phyloP scores from a whole-genome alignment of 2,888 invertebrate genomes.

The Phlogophora meticulosa region DNA sequence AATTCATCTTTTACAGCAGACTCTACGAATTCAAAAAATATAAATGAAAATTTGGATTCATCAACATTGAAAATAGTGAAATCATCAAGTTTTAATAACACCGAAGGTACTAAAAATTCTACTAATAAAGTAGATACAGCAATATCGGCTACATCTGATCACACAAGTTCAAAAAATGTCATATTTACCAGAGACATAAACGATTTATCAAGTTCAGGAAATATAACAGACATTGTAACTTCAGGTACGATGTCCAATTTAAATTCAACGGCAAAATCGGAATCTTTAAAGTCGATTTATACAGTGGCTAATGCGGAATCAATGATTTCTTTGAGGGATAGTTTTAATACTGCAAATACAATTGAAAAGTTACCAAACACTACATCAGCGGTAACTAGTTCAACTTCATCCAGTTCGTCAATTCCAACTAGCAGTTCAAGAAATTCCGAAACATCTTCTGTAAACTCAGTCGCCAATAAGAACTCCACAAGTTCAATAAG shows the following conservation, averaged over 20 bases:
- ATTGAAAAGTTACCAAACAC: conserved; percentile 48
- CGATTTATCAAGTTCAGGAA: conserved; percentile 22
- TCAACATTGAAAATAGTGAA: conserved; percentile 18
- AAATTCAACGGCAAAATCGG: conserved; percentile 48
- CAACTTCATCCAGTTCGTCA: conserved; percentile 32
- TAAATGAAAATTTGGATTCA: conserved; percentile 2
- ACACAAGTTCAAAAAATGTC: conserved; percentile 18
- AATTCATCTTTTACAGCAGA: conserved; percentile 27
- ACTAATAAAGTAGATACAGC: conserved; percentile 7
- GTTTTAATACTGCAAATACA: conserved; percentile 38
- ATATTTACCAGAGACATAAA: not conserved
- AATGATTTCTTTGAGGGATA: conserved; percentile 21
- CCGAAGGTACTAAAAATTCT: conserved; percentile 18
- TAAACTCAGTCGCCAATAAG: conserved; percentile 38
- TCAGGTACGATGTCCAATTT: conserved; percentile 23
- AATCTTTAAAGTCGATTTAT: conserved; percentile 24
- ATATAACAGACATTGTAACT: conserved; percentile 34
- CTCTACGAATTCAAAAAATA: conserved; percentile 1
- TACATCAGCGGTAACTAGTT: conserved; percentile 19
- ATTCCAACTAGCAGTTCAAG: conserved; percentile 39
- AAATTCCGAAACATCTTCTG: conserved; percentile 21
- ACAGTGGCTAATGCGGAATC: not conserved
- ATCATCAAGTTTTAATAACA: conserved; percentile 28
- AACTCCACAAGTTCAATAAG: conserved; percentile 18
- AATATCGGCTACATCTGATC: conserved; percentile 19